Percentiles rank a stretch among this genome's conserved stretches.
phyloP scores from a whole-genome alignment of 1,140 invertebrate genomes.

The Pseudomyrmex concolor region DNA sequence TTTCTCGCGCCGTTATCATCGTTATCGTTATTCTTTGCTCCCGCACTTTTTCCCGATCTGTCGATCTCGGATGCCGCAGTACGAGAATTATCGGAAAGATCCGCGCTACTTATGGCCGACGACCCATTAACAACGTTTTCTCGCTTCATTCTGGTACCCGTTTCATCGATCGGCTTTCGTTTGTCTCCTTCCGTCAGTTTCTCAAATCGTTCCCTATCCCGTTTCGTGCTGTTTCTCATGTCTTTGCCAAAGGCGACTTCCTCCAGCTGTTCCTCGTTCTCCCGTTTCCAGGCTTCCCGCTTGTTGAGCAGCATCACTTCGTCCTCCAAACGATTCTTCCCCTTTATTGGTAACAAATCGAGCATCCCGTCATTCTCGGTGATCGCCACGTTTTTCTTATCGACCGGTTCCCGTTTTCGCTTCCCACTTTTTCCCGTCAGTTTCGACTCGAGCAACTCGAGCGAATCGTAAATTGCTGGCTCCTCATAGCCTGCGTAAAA shows the following conservation, averaged over 20 bases:
- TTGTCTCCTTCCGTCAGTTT: slow-evolving; percentile 62
- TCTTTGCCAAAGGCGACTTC: slow-evolving; percentile 75
- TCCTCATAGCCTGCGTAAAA: slow-evolving; percentile 64
- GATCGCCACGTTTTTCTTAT: background rate
- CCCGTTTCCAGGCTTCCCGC: slow-evolving; percentile 69
- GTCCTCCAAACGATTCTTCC: slow-evolving; percentile 66
- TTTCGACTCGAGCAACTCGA: slow-evolving; percentile 24
- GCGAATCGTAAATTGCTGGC: slow-evolving; percentile 63
- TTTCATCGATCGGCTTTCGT: background rate
- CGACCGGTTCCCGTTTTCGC: background rate
- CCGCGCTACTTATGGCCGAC: background rate
- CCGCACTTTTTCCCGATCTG: background rate
- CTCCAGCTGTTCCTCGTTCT: slow-evolving; percentile 71
- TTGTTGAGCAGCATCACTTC: slow-evolving; percentile 73
- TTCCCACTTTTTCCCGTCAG: background rate
- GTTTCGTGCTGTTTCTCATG: slow-evolving; percentile 60
- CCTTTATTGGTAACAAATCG: slow-evolving; percentile 63
- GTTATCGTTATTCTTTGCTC: background rate
- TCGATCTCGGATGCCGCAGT: background rate
- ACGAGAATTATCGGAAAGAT: background rate
- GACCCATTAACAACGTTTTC: background rate
- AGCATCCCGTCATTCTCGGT: background rate
- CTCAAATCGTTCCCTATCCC: slow-evolving; percentile 62
- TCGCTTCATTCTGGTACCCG: background rate
- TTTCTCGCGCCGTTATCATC: background rate